Base-by-base conservation (phyloP, 2,888 invertebrate species). In the Lycocerus yunnanus region DNA sequence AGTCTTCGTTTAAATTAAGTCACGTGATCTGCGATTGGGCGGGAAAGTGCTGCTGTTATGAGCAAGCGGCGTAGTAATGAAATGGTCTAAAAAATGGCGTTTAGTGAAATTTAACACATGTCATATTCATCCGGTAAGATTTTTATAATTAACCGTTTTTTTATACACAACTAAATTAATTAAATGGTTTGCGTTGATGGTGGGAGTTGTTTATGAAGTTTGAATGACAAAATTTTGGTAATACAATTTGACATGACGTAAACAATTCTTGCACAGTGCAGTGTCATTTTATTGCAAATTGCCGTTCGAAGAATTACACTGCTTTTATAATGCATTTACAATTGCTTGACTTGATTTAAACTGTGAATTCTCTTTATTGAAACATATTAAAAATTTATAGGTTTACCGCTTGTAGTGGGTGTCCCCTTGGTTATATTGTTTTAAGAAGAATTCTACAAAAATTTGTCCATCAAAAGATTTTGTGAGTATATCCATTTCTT, bases 51-150 rank as follows among this genome's bases (percentile, higher is more conserved):
- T 78, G 80, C 79, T 72, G 65, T 69, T 68, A 61, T 15, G 43
- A 43, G 61, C 8, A n/a, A 63, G 69, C 61, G 74, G 68, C 20
- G 60, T 16, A 58, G 15, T 11, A 15, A 15, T 1, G 66, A 78
- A 78, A 27, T 71, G 74, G 15, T 78, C 18, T 80, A 82, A 82
- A 43, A 85, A 85, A 86, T 86, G 86, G 86, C 86, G 86, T 83
- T 81, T 78, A 68, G 81, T 82, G 83, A 83, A 80, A 84, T 85
- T 84, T 86, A 86, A 84, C 86, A 86, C 86, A 86, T 86, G 86
- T 85, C 85, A 85, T 81, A 83, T 82, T 82, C 79, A 83, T 84
- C 84, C 84, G 85, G 86, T 86, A 84, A 86, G 86, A 78, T 75
- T 75, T 72, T 78, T 69, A 8, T 13, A 16, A 21, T 65, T 16